Evolutionary conservation across 2,113 vertebrate species (phyloP).

Genomic region (Ictalurus punctatus): DNA sequence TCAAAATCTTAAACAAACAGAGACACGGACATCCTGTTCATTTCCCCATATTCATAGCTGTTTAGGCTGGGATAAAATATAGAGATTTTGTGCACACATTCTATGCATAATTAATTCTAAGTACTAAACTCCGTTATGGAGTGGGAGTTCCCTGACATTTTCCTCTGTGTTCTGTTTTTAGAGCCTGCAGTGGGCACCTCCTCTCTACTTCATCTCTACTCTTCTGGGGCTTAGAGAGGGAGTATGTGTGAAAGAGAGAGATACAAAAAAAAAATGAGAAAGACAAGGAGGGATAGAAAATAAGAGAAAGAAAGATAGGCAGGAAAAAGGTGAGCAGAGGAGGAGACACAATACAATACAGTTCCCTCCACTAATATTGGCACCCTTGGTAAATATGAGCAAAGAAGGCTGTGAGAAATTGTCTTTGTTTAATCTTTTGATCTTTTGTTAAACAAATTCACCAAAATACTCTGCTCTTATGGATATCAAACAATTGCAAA

Average conservation of each 20-base stretch:
- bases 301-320: not conserved
- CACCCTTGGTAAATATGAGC: too few species aligned
- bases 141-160: conserved; percentile 29
- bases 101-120: conserved; percentile 34
- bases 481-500: too few species aligned
- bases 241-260: not conserved
- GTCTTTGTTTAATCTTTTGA: too few species aligned
- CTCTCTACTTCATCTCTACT: not conserved
- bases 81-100: not conserved
- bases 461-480: too few species aligned
- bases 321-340: not conserved
- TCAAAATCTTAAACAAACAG: not conserved
- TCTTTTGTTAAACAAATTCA: too few species aligned
- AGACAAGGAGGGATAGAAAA: not conserved
- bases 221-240: not conserved
- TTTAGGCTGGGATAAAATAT: not conserved
- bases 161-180: conserved; percentile 3
- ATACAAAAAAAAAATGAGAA: not conserved
- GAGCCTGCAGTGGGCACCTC: not conserved
- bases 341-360: not conserved
- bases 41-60: not conserved
- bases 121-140: conserved; percentile 37
- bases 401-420: too few species aligned
- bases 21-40: not conserved
- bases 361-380: too few species aligned